These are phyloP conservation scores for Heliothis subflexa DNA, from an alignment of 1,140 invertebrate species.

Conservation along the genomic window DNA sequence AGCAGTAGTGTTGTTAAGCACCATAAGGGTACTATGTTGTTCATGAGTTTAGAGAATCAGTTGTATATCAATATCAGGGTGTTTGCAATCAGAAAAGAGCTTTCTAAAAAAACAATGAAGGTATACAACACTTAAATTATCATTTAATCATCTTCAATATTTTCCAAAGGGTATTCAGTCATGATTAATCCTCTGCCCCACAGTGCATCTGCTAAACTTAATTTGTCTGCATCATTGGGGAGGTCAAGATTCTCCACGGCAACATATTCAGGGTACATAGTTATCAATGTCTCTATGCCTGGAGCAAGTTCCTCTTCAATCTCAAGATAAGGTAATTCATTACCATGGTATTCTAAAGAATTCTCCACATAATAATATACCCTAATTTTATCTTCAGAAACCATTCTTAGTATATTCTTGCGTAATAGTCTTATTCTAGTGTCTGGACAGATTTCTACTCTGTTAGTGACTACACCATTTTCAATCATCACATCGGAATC, in stretches of 20 bases:
- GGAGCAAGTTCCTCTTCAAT: constrained; percentile 89
- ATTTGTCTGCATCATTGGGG: constrained; percentile 87
- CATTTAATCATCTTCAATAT: constrained; percentile 74
- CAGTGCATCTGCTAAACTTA: constrained; percentile 79
- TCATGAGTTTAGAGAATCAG: too few species aligned
- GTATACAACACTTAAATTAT: not conserved
- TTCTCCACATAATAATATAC: constrained; percentile 95
- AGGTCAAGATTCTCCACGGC: constrained; percentile 90
- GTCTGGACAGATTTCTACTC: constrained; percentile 89
- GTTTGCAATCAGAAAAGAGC: not conserved
- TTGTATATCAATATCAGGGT: too few species aligned
- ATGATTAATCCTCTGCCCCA: constrained; percentile 77
- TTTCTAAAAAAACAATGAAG: not conserved
- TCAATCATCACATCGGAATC: constrained; percentile 90
- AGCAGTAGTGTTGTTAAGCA: too few species aligned
- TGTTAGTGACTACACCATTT: constrained; percentile 88
- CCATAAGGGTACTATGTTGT: too few species aligned
- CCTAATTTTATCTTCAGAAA: constrained; percentile 88
- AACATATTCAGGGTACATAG: constrained; percentile 92
- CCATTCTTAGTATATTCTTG: constrained; percentile 90
- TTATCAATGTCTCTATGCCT: constrained; percentile 90
- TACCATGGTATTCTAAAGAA: constrained; percentile 93
- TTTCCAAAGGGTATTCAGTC: constrained; percentile 79
- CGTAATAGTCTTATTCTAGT: constrained; percentile 91
- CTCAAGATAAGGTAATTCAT: constrained; percentile 92